Base-by-base conservation (phyloP, 2,797 vertebrate genomes). In the Antennarius maculatus region DNA sequence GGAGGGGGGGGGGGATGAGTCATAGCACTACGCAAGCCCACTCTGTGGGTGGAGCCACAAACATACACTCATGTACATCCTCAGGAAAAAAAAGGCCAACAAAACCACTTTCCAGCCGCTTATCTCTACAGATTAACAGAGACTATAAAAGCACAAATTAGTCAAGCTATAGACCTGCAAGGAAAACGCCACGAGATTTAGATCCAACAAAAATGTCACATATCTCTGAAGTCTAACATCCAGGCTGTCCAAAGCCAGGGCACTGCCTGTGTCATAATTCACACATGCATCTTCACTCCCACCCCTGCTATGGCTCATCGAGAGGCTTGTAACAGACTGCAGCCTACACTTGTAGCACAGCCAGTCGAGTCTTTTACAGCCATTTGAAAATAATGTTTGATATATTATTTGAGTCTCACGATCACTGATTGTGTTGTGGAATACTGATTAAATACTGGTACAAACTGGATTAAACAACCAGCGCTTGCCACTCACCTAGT, bases 21-120 rank as follows among this genome's bases (percentile, higher is more conserved):
- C 91, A 92, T 91, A 86, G 83, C 76, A 11, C 90, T 88, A 92
- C 82, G 79, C 85, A 88, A 88, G 73, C 89, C 90, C 88, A 92
- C 91, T 90, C 88, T 81, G 90, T 87, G 86, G 90, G 90, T 86
- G 91, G 90, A 92, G 91, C 86, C 80, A 85, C 86, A 61, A 15
- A 71, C 85, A 84, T 78, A 80, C 88, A 87, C 88, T 85, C 82
- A 58, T 66, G 51, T 77, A 75, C 79, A 83, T 80, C 66, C 76
- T 85, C 81, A 78, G 66, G 66, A 89, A 83, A 58, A 55, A 23
- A 34, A 61, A 86, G 69, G 74, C 80, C 85, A 84, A 51, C 60
- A 81, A 76, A 34, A 78, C 42, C 83, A 77, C 61, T 63, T 55
- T 68, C 16, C 52, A 60, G 56, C 43, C 59, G 63, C 60, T 68